phyloP scores from a whole-genome alignment of 2,888 invertebrate genomes.

The Hydropsyche betteni region DNA sequence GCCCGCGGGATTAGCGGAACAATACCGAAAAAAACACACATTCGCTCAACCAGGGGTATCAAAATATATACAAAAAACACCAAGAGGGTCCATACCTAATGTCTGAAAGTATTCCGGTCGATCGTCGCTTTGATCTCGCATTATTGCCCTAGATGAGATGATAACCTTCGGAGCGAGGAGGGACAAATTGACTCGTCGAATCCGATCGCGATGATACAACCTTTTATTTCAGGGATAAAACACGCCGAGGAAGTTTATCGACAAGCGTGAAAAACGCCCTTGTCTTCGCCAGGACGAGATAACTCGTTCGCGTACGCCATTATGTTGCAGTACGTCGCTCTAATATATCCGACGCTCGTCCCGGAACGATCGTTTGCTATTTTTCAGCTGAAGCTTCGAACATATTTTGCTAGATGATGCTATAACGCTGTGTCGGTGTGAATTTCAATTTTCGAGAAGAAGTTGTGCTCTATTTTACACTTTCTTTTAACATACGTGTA shows the following conservation, averaged over 20 bases:
- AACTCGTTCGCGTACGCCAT: too few species aligned
- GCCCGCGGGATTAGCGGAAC: slow-evolving; percentile 14
- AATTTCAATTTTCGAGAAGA: not conserved
- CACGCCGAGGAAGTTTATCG: not conserved
- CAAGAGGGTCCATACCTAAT: not conserved
- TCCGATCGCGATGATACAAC: not conserved
- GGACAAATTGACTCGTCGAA: slow-evolving; percentile 36
- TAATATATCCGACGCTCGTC: too few species aligned
- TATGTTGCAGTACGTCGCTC: too few species aligned
- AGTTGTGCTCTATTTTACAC: not conserved
- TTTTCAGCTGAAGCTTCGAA: not conserved
- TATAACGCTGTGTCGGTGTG: not conserved
- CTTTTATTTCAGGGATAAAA: too few species aligned
- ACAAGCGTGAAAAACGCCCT: slow-evolving; percentile 20
- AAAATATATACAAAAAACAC: not conserved
- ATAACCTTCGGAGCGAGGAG: slow-evolving; percentile 7
- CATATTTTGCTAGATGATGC: not conserved
- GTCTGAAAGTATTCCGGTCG: not conserved
- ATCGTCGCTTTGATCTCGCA: slow-evolving; percentile 11
- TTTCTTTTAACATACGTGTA: not conserved
- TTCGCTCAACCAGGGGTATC: not conserved
- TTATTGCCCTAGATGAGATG: slow-evolving; percentile 11
- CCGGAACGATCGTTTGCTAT: too few species aligned
- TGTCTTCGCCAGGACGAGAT: slow-evolving; percentile 5
- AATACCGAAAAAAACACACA: slow-evolving; percentile 29